These are phyloP conservation scores for Fregetta grallaria DNA, from an alignment of 2,113 vertebrate genomes.

Conservation along the genomic window DNA sequence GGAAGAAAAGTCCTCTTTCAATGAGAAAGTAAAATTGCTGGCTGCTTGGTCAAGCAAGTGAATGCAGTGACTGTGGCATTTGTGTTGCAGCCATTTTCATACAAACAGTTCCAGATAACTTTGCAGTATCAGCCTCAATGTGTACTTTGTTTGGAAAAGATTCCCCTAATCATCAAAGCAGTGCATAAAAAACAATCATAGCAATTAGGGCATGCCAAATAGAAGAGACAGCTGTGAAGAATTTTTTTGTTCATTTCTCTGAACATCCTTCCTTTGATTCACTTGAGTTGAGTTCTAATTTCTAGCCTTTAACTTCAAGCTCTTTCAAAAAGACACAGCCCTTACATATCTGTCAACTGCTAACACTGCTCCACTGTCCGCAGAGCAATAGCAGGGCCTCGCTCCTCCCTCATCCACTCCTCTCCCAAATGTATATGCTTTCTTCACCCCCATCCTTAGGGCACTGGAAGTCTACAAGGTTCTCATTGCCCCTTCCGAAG, in stretches of 20 bases:
- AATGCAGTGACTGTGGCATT: slow-evolving; percentile 14
- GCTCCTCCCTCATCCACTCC: not conserved
- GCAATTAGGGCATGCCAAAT: slow-evolving; percentile 33
- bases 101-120: slow-evolving; percentile 23
- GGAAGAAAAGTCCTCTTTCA: not conserved
- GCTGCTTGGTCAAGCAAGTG: not conserved
- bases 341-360: not conserved
- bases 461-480: not conserved
- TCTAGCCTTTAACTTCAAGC: not conserved
- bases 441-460: not conserved
- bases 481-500: not conserved
- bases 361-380: not conserved
- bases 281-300: not conserved
- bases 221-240: slow-evolving; percentile 35
- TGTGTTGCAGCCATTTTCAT: not conserved
- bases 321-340: not conserved
- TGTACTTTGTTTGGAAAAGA: slow-evolving; percentile 26
- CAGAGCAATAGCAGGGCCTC: not conserved
- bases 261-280: slow-evolving; percentile 26
- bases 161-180: slow-evolving; percentile 23
- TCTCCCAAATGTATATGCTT: accelerated
- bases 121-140: slow-evolving; percentile 22
- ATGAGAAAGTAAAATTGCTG: not conserved
- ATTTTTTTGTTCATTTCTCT: slow-evolving; percentile 4
- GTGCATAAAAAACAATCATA: slow-evolving; percentile 4